These are phyloP conservation scores for Balaeniceps rex DNA, from an alignment of 2,113 vertebrate genomes.

Conservation along the genomic window DNA sequence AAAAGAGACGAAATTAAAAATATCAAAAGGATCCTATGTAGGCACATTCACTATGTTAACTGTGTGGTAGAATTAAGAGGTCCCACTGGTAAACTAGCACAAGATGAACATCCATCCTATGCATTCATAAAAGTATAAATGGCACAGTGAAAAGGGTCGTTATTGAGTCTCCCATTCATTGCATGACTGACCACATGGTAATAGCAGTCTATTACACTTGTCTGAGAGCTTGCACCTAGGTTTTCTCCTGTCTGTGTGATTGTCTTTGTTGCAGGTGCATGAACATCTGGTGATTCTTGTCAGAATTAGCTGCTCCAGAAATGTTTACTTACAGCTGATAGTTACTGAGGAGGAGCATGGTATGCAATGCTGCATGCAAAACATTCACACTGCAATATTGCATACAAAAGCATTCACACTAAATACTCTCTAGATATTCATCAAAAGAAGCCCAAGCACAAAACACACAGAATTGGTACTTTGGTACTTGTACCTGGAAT, in stretches of 20 bases:
- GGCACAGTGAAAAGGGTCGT: not conserved
- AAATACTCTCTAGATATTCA: not conserved
- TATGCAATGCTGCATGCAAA: not conserved
- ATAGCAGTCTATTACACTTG: not conserved
- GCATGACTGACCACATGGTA: not conserved
- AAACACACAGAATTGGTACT: not conserved
- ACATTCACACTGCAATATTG: not conserved
- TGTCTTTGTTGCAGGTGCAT: not conserved
- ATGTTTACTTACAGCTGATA: not conserved
- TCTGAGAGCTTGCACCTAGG: not conserved
- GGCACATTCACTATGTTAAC: not conserved
- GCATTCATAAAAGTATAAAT: not conserved
- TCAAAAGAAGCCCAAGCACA: not conserved
- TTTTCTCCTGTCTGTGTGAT: not conserved
- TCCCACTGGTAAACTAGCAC: not conserved
- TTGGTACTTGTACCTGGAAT: not conserved
- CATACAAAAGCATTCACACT: not conserved
- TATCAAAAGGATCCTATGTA: not conserved
- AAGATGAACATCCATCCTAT: not conserved
- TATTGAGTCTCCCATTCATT: not conserved
- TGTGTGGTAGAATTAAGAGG: not conserved
- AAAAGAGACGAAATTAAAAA: not conserved
- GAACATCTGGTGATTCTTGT: not conserved
- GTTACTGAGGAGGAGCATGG: not conserved
- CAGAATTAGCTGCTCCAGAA: not conserved